Evolutionary conservation across 2,113 vertebrate species (phyloP).

Genomic region (Probosciger aterrimus): DNA sequence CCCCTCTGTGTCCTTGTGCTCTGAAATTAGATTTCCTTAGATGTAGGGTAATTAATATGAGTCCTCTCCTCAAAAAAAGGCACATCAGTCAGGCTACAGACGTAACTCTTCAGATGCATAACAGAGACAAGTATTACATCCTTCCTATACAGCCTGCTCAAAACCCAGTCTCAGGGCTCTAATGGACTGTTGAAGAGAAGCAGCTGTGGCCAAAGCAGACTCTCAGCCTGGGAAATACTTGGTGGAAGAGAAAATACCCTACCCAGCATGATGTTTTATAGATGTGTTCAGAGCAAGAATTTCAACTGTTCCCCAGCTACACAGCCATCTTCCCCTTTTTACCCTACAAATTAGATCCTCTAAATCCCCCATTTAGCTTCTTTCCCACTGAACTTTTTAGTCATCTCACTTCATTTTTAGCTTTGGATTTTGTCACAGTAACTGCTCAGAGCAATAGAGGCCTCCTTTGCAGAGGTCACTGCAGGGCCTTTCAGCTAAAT

Average conservation of each 20-base stretch:
- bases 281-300: background rate
- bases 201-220: conserved; percentile 1
- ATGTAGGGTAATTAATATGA: conserved; percentile 62
- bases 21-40: conserved; percentile 55
- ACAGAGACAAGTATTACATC: background rate
- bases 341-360: background rate
- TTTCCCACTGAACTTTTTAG: background rate
- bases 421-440: background rate
- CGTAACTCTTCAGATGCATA: background rate
- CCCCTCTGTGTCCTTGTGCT: conserved; percentile 33
- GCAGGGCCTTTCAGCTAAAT: background rate
- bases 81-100: background rate
- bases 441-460: background rate
- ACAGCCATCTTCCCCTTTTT: background rate
- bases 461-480: background rate
- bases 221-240: background rate
- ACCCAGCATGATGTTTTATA: conserved; percentile 21
- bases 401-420: background rate
- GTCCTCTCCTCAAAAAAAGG: conserved; percentile 28
- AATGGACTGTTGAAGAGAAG: conserved; percentile 15
- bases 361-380: background rate
- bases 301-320: background rate
- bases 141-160: background rate
- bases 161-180: background rate
- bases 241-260: background rate